Evolutionary conservation across 2,797 vertebrate genomes (phyloP), one percentile per base, ranked within the genome.

Genomic region (Salmo trutta): DNA sequence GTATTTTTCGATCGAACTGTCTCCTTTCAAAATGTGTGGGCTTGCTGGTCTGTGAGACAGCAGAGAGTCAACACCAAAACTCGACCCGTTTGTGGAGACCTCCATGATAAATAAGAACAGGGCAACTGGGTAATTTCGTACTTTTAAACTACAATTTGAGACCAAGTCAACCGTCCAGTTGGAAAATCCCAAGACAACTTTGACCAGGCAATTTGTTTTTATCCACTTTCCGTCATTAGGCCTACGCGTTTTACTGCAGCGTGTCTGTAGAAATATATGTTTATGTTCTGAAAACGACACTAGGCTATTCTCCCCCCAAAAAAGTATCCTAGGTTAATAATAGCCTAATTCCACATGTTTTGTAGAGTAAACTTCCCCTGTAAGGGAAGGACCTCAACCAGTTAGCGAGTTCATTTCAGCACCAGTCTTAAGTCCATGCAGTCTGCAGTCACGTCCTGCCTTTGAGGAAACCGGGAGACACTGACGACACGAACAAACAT

Each of bases 31-130:
- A 83, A 95, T 88, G 82, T 91, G 91, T 65, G 97, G 97, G 88
- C 97, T 98, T 81, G 95, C 94, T 21, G 97, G 94, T 85, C 97
- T 93, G 93, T 96, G 97, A 80, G 97, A 99, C 89, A 99, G 94
- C 88, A 99, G 95, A 88, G 97, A 98, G 93, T 98, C 98, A 92
- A 99, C 99, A 93, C 97, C 98, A 91, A 99, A 99, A 84, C 93
- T 95, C 90, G 94, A 94, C 36, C 97, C 97, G 95, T 96, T 97
- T 91, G 96, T 94, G 92, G 97, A 95, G 89, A 95, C 95, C 94
- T 99, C 97, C 98, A 99, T 99, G 88, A 91, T 95, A 71, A 74
- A 75, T 77, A 77, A 72, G 76, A 77, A 73, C 92, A 31, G 5
- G 65, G 29, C 16, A 31, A 67, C 15, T 67, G 14, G 65, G 27